Percentiles rank a stretch among this genome's conserved stretches.
These are phyloP conservation scores for Cervus canadensis DNA, from an alignment of 2,113 vertebrate genomes.

Conservation along the genomic window DNA sequence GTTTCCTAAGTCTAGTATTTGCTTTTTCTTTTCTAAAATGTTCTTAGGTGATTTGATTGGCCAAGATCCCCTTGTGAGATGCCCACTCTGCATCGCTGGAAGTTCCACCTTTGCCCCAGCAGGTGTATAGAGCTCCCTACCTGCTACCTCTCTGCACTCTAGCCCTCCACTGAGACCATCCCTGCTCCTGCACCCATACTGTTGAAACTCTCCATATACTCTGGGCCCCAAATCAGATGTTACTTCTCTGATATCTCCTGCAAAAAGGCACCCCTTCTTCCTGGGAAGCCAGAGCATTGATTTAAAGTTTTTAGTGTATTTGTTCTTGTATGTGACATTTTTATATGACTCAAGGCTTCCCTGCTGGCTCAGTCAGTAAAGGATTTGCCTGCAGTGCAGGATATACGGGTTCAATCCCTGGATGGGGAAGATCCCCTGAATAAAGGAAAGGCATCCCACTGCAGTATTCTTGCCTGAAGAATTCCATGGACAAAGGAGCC, in stretches of 20 bases:
- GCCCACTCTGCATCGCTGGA: background rate
- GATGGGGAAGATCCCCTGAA: background rate
- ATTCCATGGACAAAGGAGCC: background rate
- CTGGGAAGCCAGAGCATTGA: background rate
- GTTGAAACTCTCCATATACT: background rate
- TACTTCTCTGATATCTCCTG: background rate
- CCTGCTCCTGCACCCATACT: fast-evolving
- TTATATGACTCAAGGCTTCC: background rate
- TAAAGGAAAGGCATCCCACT: background rate
- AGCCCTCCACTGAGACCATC: background rate
- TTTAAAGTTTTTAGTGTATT: background rate
- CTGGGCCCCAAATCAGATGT: background rate
- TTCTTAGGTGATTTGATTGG: background rate
- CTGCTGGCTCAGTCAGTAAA: background rate
- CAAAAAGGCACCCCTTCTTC: background rate
- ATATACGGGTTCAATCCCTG: background rate
- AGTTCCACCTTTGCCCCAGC: background rate
- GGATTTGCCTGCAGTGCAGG: background rate
- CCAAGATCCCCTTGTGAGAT: background rate
- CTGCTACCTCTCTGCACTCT: background rate
- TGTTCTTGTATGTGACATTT: background rate
- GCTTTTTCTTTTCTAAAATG: background rate
- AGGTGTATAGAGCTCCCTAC: background rate
- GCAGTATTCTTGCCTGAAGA: background rate
- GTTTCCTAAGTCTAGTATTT: background rate